Percentiles rank a stretch among this genome's conserved stretches.
Evolutionary conservation across 2,888 invertebrate species (phyloP).

Genomic region (Aplocera efformata): DNA sequence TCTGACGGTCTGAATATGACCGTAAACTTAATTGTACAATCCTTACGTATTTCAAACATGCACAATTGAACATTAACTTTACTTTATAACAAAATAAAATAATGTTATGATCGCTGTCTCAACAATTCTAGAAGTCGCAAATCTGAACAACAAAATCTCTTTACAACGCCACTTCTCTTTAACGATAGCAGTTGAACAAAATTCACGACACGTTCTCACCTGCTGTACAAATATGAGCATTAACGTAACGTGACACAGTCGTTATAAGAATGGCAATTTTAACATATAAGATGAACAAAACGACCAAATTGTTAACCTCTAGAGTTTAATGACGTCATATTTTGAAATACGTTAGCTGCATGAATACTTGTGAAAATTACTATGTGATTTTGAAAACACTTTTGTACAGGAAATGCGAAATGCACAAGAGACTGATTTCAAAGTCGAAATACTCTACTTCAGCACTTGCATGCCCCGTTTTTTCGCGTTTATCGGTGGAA

Average conservation of each 20-base stretch:
- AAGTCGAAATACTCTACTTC: too few relatives aligned
- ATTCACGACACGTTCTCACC: slow-evolving; percentile 32
- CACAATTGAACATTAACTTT: neutral
- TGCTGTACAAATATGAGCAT: slow-evolving; percentile 24
- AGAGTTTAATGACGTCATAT: slow-evolving; percentile 25
- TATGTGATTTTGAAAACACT: slow-evolving; percentile 13
- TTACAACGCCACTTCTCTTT: slow-evolving; percentile 39
- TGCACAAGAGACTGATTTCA: too few relatives aligned
- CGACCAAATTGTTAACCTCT: slow-evolving; percentile 27
- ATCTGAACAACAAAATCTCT: slow-evolving; percentile 34
- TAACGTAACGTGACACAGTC: slow-evolving; percentile 21
- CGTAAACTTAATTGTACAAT: too few relatives aligned
- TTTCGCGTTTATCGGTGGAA: too few relatives aligned
- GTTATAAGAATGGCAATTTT: slow-evolving; percentile 2
- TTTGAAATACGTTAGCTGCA: slow-evolving; percentile 24
- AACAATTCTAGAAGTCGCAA: slow-evolving; percentile 26
- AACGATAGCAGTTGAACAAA: slow-evolving; percentile 40
- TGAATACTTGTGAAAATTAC: slow-evolving; percentile 17
- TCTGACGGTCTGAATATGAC: too few relatives aligned
- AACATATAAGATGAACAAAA: slow-evolving; percentile 20
- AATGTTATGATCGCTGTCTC: slow-evolving; percentile 24
- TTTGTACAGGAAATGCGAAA: neutral
- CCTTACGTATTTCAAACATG: too few relatives aligned
- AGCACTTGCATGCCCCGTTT: too few relatives aligned
- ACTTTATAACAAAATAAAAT: slow-evolving; percentile 23